A percentile compares a stretch with the other conserved stretches of the same genome.
Evolutionary conservation across 2,113 vertebrate genomes (phyloP).

Genomic region (Pan paniscus): DNA sequence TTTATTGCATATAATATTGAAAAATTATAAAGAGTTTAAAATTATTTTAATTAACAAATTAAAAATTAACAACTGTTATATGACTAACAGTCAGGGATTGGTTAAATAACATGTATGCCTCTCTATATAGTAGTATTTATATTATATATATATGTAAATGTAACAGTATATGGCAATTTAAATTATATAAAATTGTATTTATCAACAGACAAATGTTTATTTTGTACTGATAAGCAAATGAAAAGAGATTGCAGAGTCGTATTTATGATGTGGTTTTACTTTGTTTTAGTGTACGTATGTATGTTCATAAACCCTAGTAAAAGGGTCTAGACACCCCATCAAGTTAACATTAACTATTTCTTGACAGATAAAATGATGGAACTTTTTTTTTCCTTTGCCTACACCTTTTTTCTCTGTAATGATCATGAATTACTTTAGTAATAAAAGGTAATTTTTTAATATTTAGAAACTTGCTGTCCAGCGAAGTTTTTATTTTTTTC

Average conservation of each 20-base stretch:
- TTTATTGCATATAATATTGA: background rate
- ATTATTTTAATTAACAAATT: too few species aligned
- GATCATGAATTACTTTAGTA: background rate
- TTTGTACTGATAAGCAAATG: background rate
- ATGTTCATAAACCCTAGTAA: background rate
- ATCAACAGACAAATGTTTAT: background rate
- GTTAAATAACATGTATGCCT: background rate
- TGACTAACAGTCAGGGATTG: background rate
- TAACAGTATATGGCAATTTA: background rate
- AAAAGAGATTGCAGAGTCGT: background rate
- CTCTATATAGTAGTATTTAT: background rate
- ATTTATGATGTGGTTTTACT: background rate
- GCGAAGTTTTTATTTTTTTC: background rate
- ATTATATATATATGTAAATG: background rate
- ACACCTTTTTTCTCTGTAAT: background rate
- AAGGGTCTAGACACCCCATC: background rate
- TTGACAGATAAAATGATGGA: background rate
- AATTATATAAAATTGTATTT: background rate
- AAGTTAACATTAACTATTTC: background rate
- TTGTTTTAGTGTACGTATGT: background rate
- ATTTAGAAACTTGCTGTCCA: background rate
- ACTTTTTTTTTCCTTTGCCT: background rate
- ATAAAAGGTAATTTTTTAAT: background rate
- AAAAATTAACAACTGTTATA: too few species aligned
- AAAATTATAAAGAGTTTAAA: background rate